Evolutionary conservation across 2,888 invertebrate species (phyloP), one percentile per base, ranked within the genome.

Genomic region (Stramonita haemastoma): DNA sequence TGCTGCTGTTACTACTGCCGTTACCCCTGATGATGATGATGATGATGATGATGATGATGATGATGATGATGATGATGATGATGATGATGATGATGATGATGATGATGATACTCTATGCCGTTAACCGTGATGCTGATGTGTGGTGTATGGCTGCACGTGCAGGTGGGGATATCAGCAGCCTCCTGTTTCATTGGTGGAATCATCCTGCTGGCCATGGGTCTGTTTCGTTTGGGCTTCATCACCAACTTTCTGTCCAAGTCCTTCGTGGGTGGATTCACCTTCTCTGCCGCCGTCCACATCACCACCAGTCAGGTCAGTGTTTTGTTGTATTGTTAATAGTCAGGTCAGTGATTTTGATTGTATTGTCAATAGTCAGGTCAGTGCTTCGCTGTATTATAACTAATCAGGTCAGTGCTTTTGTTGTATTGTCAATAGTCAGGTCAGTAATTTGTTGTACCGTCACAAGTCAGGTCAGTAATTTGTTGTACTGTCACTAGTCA

Each of bases 191-290:
- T 91, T 17, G 87, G 83, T n/a, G 94, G 94, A 11, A 46, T 92
- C 22, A 90, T 94, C 79, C 91, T 93, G 32, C 85, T 91, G 22
- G 90, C 34, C 13, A 92, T 94, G 92, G 93, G 93, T 2, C 15
- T 94, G 0, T 57, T 93, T 6, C 90, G 92, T 13, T 88, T 93
- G 11, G 94, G 94, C n/a, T 92, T 94, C 87, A 83, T 94, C 22
- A 93, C 93, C n/a, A 91, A 91, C 34, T 94, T 93, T 84, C 85
- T 94, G 88, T 92, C 94, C 1, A 92, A 92, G n/a, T 93, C 94
- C 29, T 94, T 94, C 87, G 92, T 94, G 19, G 92, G 93, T 11
- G 94, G 94, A 1, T 94, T 94, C 90, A 94, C 94, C 32, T 92
- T 92, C n/a, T 93, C 93, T 0, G 93, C 93, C 8, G 93, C 93